phyloP scores from a whole-genome alignment of 2,113 vertebrate species.

The Corythoichthys haematopterus region DNA sequence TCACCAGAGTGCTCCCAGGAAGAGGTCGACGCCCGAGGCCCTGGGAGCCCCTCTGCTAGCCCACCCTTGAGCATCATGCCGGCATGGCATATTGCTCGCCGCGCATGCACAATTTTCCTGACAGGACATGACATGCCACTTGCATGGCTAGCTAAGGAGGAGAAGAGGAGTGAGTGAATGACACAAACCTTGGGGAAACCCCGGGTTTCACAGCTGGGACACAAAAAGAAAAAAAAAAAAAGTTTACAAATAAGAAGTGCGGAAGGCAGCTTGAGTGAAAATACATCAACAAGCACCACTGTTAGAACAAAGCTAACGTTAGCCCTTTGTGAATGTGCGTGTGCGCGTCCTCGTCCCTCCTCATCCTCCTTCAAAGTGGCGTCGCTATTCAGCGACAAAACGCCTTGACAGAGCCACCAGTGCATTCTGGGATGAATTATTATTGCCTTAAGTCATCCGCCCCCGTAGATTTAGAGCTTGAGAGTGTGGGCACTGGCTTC shows the following conservation, averaged over 20 bases:
- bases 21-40: conserved; percentile 60
- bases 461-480: conserved; percentile 46
- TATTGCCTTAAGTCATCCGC: conserved; percentile 60
- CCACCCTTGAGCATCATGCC: conserved; percentile 44
- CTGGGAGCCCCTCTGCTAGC: conserved; percentile 39
- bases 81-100: conserved; percentile 31
- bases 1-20: conserved; percentile 52
- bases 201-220: neutral
- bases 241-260: conserved; percentile 54
- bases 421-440: conserved; percentile 66
- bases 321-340: conserved; percentile 53
- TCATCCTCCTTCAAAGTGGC: conserved; percentile 54
- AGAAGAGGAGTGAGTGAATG: conserved; percentile 35
- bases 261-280: conserved; percentile 53
- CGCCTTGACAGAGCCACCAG: conserved; percentile 54
- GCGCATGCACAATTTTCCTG: conserved; percentile 66
- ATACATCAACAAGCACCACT: conserved; percentile 48
- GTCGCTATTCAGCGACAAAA: conserved; percentile 54
- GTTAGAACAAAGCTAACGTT: conserved; percentile 54
- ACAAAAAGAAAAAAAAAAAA: conserved; percentile 31
- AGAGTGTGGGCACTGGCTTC: conserved; percentile 53
- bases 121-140: conserved; percentile 73
- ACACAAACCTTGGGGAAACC: conserved; percentile 55
- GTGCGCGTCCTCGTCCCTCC: conserved; percentile 54
- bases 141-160: conserved; percentile 33